phyloP scores from a whole-genome alignment of 2,797 vertebrate species.

The Pelodytes ibericus region DNA sequence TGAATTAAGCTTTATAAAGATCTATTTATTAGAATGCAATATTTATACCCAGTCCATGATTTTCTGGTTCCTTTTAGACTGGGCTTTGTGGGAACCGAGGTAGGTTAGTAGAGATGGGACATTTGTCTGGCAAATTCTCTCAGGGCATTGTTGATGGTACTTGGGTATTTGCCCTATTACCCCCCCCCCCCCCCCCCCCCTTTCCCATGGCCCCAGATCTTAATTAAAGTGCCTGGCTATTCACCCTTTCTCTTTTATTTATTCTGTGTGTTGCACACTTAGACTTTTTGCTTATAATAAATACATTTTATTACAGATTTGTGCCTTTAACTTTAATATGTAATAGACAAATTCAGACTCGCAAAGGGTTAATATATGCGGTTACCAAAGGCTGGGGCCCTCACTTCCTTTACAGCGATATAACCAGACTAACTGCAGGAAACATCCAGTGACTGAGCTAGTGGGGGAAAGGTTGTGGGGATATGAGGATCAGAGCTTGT shows the following conservation, averaged over 20 bases:
- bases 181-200: neutral
- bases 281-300: neutral
- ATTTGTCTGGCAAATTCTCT: neutral
- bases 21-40: neutral
- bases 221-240: neutral
- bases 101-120: neutral
- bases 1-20: neutral
- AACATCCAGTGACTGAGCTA: no score
- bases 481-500: no score
- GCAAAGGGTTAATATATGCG: no score
- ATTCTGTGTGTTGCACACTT: neutral
- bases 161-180: neutral
- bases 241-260: neutral
- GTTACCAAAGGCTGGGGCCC: no score
- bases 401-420: no score
- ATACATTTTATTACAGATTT: neutral
- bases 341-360: no score
- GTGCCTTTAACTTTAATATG: no score
- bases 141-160: neutral
- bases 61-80: neutral
- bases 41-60: neutral
- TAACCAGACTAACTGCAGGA: no score
- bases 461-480: no score
- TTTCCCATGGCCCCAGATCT: neutral
- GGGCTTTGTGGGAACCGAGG: neutral